Percentiles rank a stretch among this genome's conserved stretches.
phyloP scores from a whole-genome alignment of 2,113 vertebrate genomes.

The Larimichthys polyactis region DNA sequence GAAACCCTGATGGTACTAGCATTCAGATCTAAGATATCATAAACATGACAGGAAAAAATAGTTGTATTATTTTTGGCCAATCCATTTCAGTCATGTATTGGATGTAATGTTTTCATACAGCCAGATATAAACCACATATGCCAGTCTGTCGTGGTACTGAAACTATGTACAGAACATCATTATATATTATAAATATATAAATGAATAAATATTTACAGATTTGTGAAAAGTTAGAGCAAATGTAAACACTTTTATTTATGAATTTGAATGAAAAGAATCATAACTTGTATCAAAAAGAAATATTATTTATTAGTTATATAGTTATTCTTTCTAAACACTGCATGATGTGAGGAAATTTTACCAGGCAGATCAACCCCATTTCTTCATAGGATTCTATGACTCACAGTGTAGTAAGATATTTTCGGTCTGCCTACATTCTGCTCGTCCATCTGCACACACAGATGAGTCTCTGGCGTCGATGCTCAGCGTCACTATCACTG shows the following conservation, averaged over 20 bases:
- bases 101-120: constrained; percentile 5
- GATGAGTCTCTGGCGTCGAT: constrained; percentile 44
- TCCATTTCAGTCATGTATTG: constrained; percentile 28
- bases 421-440: constrained; percentile 58
- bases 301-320: background rate
- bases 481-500: constrained; percentile 44
- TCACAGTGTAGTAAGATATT: constrained; percentile 60
- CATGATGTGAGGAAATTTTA: background rate
- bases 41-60: constrained; percentile 7
- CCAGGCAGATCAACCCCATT: constrained; percentile 14
- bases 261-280: background rate
- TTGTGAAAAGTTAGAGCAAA: background rate
- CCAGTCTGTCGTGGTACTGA: background rate
- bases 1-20: background rate
- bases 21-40: background rate
- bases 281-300: constrained; percentile 12
- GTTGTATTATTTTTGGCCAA: constrained; percentile 16
- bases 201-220: background rate
- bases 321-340: background rate
- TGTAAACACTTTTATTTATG: background rate
- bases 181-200: background rate
- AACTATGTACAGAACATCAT: constrained; percentile 5
- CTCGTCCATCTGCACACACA: constrained; percentile 70
- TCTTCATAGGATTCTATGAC: constrained; percentile 44
- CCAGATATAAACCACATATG: constrained; percentile 22